Base-by-base conservation (phyloP, 2,113 vertebrate species). In the Poeciliopsis turrubarensis region DNA sequence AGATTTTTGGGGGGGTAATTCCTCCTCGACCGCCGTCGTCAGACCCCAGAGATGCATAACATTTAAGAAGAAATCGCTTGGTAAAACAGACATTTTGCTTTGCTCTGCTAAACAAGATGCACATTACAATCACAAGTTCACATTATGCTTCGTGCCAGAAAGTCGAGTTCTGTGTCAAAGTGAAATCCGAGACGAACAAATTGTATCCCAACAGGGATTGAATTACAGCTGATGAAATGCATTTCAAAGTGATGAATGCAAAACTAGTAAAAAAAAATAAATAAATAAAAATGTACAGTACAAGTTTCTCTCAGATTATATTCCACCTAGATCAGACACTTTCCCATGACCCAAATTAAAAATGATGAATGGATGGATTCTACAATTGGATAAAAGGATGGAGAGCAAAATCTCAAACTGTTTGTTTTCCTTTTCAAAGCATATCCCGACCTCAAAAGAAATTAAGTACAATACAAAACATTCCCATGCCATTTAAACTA, bases 1-100 rank as follows among this genome's bases (percentile, higher is more conserved):
- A 91, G 91, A 91, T 94, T 91, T 91, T 73, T 90, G 83, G 39
- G 39, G 39, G 30, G 89, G 89, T 84, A 88, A 90, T 87, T 85
- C 81, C 85, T 85, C 89, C 87, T 86, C 82, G 73, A 17, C 90
- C 91, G 77, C 75, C 54, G 51, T 81, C 84, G 88, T 92, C 82
- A 89, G 82, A 78, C 78, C 81, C 75, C 83, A 66, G 57, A 85
- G 89, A 93, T 91, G 87, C 80, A 91, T 89, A 84, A 87, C 87
- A 78, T 77, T 90, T 91, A 92, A 92, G 92, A 92, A 85, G 77
- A 85, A 79, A 85, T 64, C 74, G 72, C 78, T 79, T 85, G 83
- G 86, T 83, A 72, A 73, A 60, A 51, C 77, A 84, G 81, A 78
- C 86, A 72, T 25, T 27, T 77, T 76, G 64, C 60, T 73, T 68